Evolutionary conservation across 2,797 vertebrate species (phyloP).

Genomic region (Poecile montanus): DNA sequence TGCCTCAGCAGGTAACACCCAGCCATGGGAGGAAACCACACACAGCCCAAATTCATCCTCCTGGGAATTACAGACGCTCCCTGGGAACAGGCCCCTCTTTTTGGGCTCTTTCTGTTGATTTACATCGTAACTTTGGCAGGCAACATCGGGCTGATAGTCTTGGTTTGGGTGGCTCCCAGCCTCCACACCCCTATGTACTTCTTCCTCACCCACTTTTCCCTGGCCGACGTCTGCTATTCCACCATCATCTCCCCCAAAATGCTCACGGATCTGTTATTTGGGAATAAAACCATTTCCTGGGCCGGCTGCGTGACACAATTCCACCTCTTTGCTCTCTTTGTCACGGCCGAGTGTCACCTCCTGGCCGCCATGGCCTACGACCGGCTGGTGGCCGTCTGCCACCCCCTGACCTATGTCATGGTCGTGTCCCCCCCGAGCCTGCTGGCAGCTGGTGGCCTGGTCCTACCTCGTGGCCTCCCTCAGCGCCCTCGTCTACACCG

Average conservation of each 20-base stretch:
- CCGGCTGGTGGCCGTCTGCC: background rate
- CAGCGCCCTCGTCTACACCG: background rate
- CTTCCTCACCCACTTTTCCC: background rate
- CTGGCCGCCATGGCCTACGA: slow-evolving; percentile 55
- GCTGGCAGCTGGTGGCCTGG: background rate
- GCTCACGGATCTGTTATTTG: background rate
- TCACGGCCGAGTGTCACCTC: background rate
- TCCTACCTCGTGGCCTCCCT: background rate
- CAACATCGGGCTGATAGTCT: background rate
- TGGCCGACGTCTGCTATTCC: background rate
- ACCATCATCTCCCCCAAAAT: background rate
- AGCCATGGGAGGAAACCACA: background rate
- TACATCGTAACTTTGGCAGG: background rate
- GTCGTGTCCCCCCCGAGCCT: background rate
- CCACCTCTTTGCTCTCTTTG: background rate
- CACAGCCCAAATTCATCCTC: background rate
- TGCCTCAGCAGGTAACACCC: background rate
- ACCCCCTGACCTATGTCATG: background rate
- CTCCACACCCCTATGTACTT: slow-evolving; percentile 29
- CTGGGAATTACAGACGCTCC: background rate
- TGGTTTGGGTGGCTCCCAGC: background rate
- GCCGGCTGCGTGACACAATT: background rate
- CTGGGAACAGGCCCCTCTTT: background rate
- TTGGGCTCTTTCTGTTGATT: background rate
- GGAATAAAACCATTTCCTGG: background rate